phyloP scores from a whole-genome alignment of 2,797 vertebrate species.

The Meda fulgida region DNA sequence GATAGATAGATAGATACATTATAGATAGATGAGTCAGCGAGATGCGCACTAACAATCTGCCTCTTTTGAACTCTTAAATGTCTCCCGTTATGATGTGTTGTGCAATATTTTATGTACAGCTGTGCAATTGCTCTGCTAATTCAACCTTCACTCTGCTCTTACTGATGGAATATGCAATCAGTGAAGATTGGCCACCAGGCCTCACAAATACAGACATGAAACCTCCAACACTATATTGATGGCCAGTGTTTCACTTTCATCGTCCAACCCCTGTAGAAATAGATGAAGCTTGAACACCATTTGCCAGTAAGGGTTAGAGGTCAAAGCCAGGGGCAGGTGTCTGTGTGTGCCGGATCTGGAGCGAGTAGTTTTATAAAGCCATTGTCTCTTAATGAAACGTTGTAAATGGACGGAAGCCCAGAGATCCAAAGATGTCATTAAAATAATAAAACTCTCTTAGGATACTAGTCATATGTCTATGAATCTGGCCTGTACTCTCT shows the following conservation, averaged over 20 bases:
- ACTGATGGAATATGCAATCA: not conserved
- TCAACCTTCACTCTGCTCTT: not conserved
- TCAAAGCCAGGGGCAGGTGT: constrained; percentile 54
- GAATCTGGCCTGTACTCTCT: constrained; percentile 14
- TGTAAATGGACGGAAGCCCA: constrained; percentile 49
- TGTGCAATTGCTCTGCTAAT: not conserved
- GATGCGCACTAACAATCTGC: not conserved
- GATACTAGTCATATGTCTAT: constrained; percentile 39
- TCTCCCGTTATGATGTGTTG: not conserved
- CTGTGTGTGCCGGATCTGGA: constrained; percentile 24
- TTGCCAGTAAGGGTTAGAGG: constrained; percentile 42
- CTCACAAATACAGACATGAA: not conserved
- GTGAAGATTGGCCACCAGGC: not conserved
- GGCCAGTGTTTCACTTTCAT: not conserved
- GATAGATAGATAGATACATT: no score
- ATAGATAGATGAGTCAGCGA: not conserved
- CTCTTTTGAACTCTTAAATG: not conserved
- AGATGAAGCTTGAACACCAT: constrained; percentile 28
- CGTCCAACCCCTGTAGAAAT: not conserved
- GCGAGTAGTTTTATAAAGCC: constrained; percentile 66
- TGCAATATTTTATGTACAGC: not conserved
- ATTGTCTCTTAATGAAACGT: constrained; percentile 58
- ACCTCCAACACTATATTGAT: not conserved
- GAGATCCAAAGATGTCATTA: constrained; percentile 57
- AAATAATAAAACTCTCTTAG: constrained; percentile 61